Percentiles rank a stretch among this genome's conserved stretches.
Evolutionary conservation across 2,797 vertebrate genomes (phyloP).

Genomic region (Enoplosus armatus): DNA sequence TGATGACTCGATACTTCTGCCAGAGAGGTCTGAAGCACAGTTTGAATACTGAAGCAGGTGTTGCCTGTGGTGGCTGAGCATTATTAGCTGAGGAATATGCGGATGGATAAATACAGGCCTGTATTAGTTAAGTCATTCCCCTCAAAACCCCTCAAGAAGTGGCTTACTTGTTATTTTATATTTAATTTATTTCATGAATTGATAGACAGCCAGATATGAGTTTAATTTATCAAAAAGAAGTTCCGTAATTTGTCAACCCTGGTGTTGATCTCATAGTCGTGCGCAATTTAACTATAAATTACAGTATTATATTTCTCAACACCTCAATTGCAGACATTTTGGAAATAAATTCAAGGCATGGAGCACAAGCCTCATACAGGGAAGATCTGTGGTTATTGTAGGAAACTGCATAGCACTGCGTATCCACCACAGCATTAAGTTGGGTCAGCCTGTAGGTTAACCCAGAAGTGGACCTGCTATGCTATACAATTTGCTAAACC

Average conservation of each 20-base stretch:
- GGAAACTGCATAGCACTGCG: background rate
- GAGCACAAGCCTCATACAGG: background rate
- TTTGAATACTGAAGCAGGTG: constrained; percentile 72
- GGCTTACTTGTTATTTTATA: background rate
- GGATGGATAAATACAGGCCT: background rate
- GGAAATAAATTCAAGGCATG: background rate
- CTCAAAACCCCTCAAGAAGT: background rate
- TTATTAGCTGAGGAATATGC: constrained; percentile 43
- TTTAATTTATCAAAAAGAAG: background rate
- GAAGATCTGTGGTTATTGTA: background rate
- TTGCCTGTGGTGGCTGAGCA: constrained; percentile 34
- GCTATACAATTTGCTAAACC: background rate
- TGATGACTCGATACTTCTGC: constrained; percentile 79
- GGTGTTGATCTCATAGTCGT: background rate
- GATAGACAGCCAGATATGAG: background rate
- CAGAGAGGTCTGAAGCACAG: constrained; percentile 69
- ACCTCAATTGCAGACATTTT: background rate
- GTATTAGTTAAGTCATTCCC: background rate
- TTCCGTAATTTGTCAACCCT: background rate
- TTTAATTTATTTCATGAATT: background rate
- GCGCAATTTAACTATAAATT: background rate
- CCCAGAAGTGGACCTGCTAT: background rate
- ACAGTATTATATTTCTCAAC: background rate
- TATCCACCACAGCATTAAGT: background rate
- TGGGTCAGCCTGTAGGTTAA: background rate